Conservation (phyloP, 1,140 invertebrate genomes). For the Drosophila virilis region DNA sequence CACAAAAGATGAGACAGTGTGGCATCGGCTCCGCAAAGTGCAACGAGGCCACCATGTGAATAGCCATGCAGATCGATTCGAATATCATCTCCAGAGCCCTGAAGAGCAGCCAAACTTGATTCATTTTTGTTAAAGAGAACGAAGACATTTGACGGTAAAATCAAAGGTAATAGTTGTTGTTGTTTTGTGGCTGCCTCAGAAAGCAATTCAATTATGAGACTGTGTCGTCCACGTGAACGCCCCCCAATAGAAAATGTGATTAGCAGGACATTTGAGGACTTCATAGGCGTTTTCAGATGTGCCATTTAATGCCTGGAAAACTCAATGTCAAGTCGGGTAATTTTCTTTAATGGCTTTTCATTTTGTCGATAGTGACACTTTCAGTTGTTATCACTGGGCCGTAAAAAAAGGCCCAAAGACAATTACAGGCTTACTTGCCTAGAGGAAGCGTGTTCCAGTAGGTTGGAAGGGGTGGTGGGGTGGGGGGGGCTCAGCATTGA, state of each 20-base stretch:
- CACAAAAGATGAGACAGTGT: constrained; percentile 36
- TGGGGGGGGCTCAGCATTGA: constrained; percentile 54
- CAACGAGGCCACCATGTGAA: constrained; percentile 13
- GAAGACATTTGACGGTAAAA: background rate
- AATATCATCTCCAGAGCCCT: constrained; percentile 3
- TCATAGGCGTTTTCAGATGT: constrained; percentile 62
- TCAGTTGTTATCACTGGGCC: constrained; percentile 76
- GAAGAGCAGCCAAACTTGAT: constrained; percentile 45
- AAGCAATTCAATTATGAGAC: constrained; percentile 55
- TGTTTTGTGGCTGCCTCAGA: constrained; percentile 49
- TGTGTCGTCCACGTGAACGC: constrained; percentile 53
- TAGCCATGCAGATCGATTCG: background rate
- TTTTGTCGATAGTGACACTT: constrained; percentile 81
- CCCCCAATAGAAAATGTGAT: constrained; percentile 56
- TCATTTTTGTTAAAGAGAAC: constrained; percentile 15
- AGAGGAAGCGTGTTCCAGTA: background rate
- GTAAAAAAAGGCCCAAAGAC: constrained; percentile 72
- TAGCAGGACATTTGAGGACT: constrained; percentile 78
- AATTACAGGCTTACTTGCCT: constrained; percentile 35
- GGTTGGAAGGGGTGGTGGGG: background rate
- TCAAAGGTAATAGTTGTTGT: background rate
- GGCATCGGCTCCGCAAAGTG: constrained; percentile 17
- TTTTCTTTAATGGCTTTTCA: constrained; percentile 81
- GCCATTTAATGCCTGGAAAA: constrained; percentile 61
- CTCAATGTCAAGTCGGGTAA: constrained; percentile 77